Percentiles rank a stretch among this genome's conserved stretches.
Evolutionary conservation across 2,797 vertebrate species (phyloP).

Genomic region (Pangasius sanitwongsei): DNA sequence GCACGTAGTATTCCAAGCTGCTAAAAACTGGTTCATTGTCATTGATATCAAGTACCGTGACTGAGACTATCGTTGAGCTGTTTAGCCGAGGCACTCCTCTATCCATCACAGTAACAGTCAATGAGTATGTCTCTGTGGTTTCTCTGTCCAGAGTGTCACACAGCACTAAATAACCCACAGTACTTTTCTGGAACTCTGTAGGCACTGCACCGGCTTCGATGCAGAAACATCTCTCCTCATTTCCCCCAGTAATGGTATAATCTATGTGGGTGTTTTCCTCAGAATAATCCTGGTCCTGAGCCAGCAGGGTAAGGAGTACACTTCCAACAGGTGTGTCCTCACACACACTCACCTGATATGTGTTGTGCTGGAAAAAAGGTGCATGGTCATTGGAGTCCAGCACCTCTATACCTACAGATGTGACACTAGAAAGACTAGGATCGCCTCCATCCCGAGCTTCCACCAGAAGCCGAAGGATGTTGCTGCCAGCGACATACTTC

Average conservation of each 20-base stretch:
- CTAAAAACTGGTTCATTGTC: constrained; percentile 85
- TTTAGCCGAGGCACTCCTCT: constrained; percentile 78
- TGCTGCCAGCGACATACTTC: constrained; percentile 67
- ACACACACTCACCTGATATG: constrained; percentile 78
- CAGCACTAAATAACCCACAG: constrained; percentile 79
- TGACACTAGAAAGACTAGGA: constrained; percentile 75
- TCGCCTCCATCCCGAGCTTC: constrained; percentile 85
- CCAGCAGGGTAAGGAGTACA: constrained; percentile 78
- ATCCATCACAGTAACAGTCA: constrained; percentile 83
- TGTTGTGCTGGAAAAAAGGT: constrained; percentile 78
- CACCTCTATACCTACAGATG: constrained; percentile 78
- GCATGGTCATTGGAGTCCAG: constrained; percentile 80
- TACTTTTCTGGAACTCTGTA: constrained; percentile 68
- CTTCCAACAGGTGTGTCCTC: constrained; percentile 79
- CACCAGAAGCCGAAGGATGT: constrained; percentile 78
- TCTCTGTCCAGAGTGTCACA: constrained; percentile 83
- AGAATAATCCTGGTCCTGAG: constrained; percentile 80
- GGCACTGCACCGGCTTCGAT: constrained; percentile 75
- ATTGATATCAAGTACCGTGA: constrained; percentile 87
- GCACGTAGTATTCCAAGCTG: constrained; percentile 75
- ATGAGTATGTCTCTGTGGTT: constrained; percentile 67
- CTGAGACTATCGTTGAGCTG: constrained; percentile 74
- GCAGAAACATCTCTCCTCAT: constrained; percentile 79
- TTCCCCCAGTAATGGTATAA: constrained; percentile 80
- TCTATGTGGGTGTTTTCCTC: constrained; percentile 77